These are phyloP conservation scores for Polypedilum vanderplanki DNA, from an alignment of 1,140 invertebrate genomes.

Conservation along the genomic window DNA sequence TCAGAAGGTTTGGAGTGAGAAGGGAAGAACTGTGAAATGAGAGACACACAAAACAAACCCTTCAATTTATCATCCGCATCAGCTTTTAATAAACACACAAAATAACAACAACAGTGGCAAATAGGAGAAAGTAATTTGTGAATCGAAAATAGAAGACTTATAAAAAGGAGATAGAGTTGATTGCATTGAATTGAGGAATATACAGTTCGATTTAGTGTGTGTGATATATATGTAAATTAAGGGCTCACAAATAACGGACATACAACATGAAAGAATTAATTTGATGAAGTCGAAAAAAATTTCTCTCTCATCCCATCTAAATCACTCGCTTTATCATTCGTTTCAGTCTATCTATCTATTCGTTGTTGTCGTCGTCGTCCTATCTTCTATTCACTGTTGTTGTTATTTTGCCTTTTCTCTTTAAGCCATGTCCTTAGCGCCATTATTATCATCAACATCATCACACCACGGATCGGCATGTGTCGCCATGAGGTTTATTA, in stretches of 20 bases:
- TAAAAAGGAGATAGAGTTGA: not conserved
- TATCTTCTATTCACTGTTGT: not conserved
- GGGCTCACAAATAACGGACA: not conserved
- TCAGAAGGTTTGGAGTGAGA: not conserved
- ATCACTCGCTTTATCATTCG: no score
- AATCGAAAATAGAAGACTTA: not conserved
- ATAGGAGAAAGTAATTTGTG: not conserved
- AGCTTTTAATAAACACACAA: slow-evolving; percentile 9
- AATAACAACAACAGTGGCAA: not conserved
- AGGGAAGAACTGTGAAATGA: not conserved
- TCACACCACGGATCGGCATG: not conserved
- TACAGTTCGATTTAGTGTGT: no score
- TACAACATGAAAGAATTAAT: not conserved
- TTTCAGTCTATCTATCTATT: not conserved
- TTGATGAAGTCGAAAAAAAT: slow-evolving; percentile 18
- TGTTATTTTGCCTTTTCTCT: not conserved
- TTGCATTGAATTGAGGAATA: not conserved
- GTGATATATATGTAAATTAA: not conserved
- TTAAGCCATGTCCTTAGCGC: not conserved
- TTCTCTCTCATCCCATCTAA: not conserved
- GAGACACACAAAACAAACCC: not conserved
- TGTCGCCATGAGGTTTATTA: slow-evolving; percentile 2
- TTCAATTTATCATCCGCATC: slow-evolving; percentile 19
- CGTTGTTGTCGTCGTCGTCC: not conserved
- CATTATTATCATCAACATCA: slow-evolving; percentile 17